Evolutionary conservation across 1,140 invertebrate species (phyloP).

Genomic region (Bilobella aurantiaca): DNA sequence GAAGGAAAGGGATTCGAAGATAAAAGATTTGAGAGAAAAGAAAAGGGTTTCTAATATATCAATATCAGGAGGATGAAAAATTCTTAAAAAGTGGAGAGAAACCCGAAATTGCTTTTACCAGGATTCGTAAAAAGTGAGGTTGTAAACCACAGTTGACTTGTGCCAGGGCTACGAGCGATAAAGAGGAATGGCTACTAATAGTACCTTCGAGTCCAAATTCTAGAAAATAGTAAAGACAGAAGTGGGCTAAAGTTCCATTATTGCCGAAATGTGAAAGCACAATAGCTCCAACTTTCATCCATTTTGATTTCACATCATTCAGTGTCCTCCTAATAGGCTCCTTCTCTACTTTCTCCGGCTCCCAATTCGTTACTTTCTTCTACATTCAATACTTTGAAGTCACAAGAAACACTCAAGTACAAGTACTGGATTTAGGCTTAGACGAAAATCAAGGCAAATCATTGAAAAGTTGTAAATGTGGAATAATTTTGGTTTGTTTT

Average conservation of each 20-base stretch:
- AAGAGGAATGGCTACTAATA: no score
- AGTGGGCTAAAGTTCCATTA: background rate
- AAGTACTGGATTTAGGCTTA: background rate
- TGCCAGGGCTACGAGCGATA: background rate
- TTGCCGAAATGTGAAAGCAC: background rate
- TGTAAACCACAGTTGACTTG: background rate
- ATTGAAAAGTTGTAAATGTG: background rate
- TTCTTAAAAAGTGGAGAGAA: background rate
- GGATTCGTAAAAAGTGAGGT: background rate
- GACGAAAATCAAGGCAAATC: background rate
- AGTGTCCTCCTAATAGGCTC: background rate
- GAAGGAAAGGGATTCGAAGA: background rate
- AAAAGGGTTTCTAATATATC: background rate
- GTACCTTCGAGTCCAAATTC: no score
- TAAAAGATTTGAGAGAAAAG: background rate
- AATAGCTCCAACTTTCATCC: background rate
- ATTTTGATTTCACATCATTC: slow-evolving; percentile 3
- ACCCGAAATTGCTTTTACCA: slow-evolving; percentile 1
- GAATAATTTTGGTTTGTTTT: background rate
- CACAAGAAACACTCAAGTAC: background rate
- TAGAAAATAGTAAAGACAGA: no score
- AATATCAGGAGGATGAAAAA: slow-evolving; percentile 3
- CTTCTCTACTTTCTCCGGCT: background rate
- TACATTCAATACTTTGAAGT: background rate
- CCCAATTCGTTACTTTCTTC: background rate